Base-by-base conservation (phyloP, 2,797 vertebrate species). In the Myotis vivesi region DNA sequence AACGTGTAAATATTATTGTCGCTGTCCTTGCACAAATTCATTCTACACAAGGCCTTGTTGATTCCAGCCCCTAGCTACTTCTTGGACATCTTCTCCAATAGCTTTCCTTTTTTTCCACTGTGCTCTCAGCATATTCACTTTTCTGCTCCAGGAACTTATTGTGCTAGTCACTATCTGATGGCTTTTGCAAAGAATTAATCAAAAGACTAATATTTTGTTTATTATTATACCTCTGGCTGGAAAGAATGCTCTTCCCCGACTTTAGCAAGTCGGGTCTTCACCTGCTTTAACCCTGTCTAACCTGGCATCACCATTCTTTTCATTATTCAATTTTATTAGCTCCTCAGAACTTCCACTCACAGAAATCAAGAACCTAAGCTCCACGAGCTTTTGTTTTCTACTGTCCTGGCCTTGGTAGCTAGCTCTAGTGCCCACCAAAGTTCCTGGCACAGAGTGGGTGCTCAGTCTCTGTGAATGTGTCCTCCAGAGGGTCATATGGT, bases 391-490 rank as follows among this genome's bases (percentile, higher is more conserved):
- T 15, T 64, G 33, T 20, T 80, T 46, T 15, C 25, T 30, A 25
- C 17, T 13, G 6, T 33, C 15, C 41, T 86, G 81, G 80, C 23
- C 83, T 64, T 51, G 55, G 23, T 30, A 19, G 8, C 4, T 5
- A 5, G 7, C 0, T 17, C 0, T n/a, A 30, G 28, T 1, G 1
- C 8, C 51, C 13, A 7, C 19, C 13, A 6, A 1, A 4, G 11
- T 41, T 36, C 41, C 49, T 25, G 20, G n/a, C 25, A 16, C 5
- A 33, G 68, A 36, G 25, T 15, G 38, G 55, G 8, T 0, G 0
- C 3, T 28, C 53, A 33, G 25, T 2, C 13, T 19, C 0, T 57
- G 7, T 25, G 49, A 57, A 7, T 2, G 2, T 30, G 0, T 59
- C 11, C 9, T 59, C 8, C 6, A 19, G 16, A 17, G 16, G 10